Percentiles rank a stretch among this genome's conserved stretches.
phyloP scores from a whole-genome alignment of 2,113 vertebrate species.

The Lichenostomus cassidix region DNA sequence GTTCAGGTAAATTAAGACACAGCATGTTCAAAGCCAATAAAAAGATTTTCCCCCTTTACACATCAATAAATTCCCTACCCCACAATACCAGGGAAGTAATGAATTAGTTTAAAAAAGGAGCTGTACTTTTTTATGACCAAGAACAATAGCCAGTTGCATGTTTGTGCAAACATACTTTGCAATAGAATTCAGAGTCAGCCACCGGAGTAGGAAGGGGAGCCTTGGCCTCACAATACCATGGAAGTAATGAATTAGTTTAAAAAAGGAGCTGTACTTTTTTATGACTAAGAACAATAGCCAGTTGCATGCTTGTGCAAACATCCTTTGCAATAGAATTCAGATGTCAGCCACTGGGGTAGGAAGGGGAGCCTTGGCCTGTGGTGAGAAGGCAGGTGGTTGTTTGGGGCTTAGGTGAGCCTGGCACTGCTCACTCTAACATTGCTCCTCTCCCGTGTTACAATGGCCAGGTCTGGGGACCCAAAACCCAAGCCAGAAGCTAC shows the following conservation, averaged over 20 bases:
- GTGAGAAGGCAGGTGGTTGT: accelerated
- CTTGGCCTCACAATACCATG: background rate
- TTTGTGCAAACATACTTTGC: too few species aligned
- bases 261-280: background rate
- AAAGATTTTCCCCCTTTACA: background rate
- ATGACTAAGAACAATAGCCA: background rate
- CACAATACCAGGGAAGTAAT: background rate
- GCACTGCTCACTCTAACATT: background rate
- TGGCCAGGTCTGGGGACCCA: background rate
- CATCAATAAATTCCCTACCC: background rate
- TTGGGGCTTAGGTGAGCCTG: background rate
- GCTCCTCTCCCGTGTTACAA: background rate
- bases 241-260: background rate
- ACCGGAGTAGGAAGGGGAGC: too few species aligned
- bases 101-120: background rate
- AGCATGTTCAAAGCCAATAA: background rate
- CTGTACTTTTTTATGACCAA: background rate
- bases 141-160: too few species aligned
- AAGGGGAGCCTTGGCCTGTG: accelerated
- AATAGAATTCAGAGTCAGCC: too few species aligned
- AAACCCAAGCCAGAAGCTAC: background rate
- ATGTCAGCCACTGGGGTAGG: background rate
- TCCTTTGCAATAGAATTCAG: background rate
- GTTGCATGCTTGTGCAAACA: background rate
- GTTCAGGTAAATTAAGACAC: background rate